phyloP scores from a whole-genome alignment of 2,888 invertebrate species.

The Uropetala carovei region DNA sequence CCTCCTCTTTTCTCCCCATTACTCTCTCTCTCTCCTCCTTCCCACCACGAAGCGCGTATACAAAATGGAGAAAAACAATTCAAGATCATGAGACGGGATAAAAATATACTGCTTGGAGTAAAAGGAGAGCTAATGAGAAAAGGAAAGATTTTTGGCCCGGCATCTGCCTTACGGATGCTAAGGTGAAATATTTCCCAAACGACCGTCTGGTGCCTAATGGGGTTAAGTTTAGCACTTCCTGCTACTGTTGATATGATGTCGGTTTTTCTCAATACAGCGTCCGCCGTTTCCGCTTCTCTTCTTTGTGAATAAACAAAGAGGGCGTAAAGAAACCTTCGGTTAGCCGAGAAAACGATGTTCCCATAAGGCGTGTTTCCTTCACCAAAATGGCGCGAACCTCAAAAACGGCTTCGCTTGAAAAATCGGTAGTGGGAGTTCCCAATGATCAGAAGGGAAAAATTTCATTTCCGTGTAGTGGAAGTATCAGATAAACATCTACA shows the following conservation, averaged over 20 bases:
- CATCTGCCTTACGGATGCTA: neutral
- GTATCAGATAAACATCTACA: no score
- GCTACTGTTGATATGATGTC: neutral
- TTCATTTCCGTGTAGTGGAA: no score
- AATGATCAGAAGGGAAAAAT: no score
- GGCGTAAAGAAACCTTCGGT: neutral
- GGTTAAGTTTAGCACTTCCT: neutral
- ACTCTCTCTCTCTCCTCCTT: neutral
- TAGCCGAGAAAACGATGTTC: no score
- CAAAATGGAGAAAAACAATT: neutral
- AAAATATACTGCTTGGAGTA: neutral
- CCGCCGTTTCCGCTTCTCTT: neutral
- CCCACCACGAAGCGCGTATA: neutral
- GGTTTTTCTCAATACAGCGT: neutral
- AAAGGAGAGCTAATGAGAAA: conserved; percentile 2
- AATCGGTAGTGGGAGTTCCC: no score
- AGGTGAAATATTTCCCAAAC: conserved; percentile 1
- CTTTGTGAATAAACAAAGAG: neutral
- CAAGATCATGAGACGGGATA: neutral
- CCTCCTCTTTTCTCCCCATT: neutral
- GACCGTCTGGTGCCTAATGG: neutral
- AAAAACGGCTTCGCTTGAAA: no score
- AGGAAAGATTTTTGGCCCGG: neutral
- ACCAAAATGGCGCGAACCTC: no score
- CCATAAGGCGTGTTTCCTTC: no score